A percentile compares a stretch with the other conserved stretches of the same genome.
phyloP scores from a whole-genome alignment of 2,888 invertebrate species.

The Nomada ferruginata region DNA sequence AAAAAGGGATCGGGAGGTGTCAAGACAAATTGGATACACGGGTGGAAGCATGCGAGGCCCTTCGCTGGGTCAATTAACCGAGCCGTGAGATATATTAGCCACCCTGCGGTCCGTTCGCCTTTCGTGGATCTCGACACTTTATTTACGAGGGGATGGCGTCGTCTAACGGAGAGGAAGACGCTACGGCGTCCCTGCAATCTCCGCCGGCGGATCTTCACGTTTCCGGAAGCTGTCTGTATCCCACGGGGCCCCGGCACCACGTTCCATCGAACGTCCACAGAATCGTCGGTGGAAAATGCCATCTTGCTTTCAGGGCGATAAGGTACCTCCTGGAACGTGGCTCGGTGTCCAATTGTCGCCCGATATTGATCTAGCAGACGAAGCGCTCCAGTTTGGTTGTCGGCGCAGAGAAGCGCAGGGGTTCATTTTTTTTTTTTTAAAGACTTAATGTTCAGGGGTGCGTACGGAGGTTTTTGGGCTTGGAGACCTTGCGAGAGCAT shows the following conservation, averaged over 20 bases:
- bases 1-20: constrained; percentile 68
- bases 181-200: constrained; percentile 75
- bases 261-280: constrained; percentile 19
- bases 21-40: constrained; percentile 73
- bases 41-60: constrained; percentile 72
- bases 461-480: background rate
- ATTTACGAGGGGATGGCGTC: constrained; percentile 77
- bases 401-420: too few species aligned
- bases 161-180: constrained; percentile 59
- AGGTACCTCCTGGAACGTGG: constrained; percentile 15
- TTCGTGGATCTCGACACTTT: constrained; percentile 66
- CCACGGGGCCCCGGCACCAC: constrained; percentile 43
- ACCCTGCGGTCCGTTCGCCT: constrained; percentile 65
- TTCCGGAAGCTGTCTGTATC: constrained; percentile 83
- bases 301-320: constrained; percentile 20
- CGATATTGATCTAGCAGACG: constrained; percentile 54
- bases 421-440: background rate
- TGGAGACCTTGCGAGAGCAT: background rate
- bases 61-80: constrained; percentile 79
- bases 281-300: background rate
- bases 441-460: background rate
- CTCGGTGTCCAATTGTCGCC: constrained; percentile 41
- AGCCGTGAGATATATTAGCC: constrained; percentile 77
- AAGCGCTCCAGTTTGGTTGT: constrained; percentile 22
- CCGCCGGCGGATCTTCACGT: constrained; percentile 77